Evolutionary conservation across 2,113 vertebrate species (phyloP), one percentile per base, ranked within the genome.

Genomic region (Parus major): DNA sequence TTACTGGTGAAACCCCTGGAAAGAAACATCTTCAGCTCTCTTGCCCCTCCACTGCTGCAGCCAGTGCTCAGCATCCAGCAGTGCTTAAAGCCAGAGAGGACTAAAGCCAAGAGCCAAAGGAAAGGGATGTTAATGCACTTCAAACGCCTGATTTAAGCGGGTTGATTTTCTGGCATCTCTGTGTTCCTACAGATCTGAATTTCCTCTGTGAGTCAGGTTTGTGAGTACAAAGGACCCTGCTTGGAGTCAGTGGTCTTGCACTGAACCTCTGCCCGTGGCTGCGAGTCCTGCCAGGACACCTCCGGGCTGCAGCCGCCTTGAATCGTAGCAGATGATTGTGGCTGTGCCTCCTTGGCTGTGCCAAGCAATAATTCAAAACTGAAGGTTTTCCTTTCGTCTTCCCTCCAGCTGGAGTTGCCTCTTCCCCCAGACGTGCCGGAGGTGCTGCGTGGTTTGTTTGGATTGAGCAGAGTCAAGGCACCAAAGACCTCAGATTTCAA

Each of bases 221-320:
- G 66, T 0, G 8, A 36, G 23, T 42, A 31, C 60, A 36, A 75
- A 95, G 53, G 44, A 46, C 20, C 19, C 55, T 0, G 2, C 41
- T 10, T 65, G 86, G 55, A 47, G 53, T 35, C 1, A 1, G 39
- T 42, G 88, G 49, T 59, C 31, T 24, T 27, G 29, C 7, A 5
- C 44, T n/a, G 71, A 36, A 28, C 7, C 33, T 56, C 60, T 70
- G 73, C 78, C 78, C 0, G 0, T 0, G 1, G 42, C 50, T 5
- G 6, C 0, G 2, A 70, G 71, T 28, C 52, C 61, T 80, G 57
- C 57, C 7, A 2, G n/a, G 16, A 13, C 0, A 0, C n/a, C 68
- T 39, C 22, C 0, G 1, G 82, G 88, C 82, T 71, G n/a, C 76
- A 10, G 42, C 56, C 3, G 11, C 61, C 50, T 36, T 17, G 24